Evolutionary conservation across 2,888 invertebrate species (phyloP), one percentile per base, ranked within the genome.

Genomic region (Lobophora halterata): DNA sequence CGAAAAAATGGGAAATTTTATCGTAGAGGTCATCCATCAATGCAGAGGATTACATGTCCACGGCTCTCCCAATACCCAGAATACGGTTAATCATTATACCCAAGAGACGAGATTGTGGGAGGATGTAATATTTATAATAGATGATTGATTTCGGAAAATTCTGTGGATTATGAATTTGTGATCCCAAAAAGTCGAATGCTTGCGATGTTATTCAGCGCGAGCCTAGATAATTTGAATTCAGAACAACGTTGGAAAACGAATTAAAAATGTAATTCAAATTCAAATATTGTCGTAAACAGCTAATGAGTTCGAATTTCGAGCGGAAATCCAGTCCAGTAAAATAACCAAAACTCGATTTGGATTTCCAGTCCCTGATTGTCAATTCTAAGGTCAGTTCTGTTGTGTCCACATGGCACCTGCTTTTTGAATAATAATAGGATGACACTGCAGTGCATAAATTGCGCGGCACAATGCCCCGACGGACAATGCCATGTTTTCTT

Each of bases 361-460:
- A 20, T 19, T 17, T 28, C 14, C 26, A 54, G 48, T 51, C 35
- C n/a, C 46, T 53, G 47, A 52, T 55, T 50, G 52, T 49, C 30
- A 44, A 41, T 32, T 30, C 63, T 66, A 75, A 81, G 85, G 83
- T 86, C 82, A 85, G 71, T 76, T 65, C 62, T 77, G 76, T 76
- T 76, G 62, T 67, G 67, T 63, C 55, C 59, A 54, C 53, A 52
- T 49, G 47, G 48, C 82, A 81, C 83, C 85, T 81, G 82, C 79
- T 61, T 64, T 73, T 71, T 70, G 61, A 80, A 83, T 81, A 81
- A 83, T 83, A 83, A 83, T 79, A 75, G 54, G 69, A 73, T 63
- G 75, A 64, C 72, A 74, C 61, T 65, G 52, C 66, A 60, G 38
- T 59, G 65, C 78, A 80, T 80, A 80, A 72, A 79, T 79, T 79